Conservation (phyloP, 2,888 invertebrate genomes). For the Eristalis tenax region DNA sequence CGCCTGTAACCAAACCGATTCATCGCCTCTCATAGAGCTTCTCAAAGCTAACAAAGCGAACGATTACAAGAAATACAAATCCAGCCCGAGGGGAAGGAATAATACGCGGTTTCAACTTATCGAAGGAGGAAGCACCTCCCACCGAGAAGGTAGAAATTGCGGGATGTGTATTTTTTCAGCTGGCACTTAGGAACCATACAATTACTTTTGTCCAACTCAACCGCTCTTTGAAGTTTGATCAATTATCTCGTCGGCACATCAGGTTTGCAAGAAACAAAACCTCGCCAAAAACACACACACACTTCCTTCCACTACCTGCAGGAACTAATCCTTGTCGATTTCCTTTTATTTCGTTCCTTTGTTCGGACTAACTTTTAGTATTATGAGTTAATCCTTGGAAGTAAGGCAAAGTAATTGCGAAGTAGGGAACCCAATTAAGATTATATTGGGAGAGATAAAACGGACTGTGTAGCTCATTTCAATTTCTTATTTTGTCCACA, state of each 20-base stretch:
- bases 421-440: slow-evolving; percentile 24
- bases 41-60: not conserved
- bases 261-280: not conserved
- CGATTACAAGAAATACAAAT: not conserved
- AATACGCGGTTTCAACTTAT: not conserved
- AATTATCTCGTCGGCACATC: not conserved
- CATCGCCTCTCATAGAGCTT: not conserved
- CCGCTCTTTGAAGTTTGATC: not conserved
- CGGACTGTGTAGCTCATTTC: slow-evolving; percentile 11
- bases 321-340: not conserved
- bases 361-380: not conserved
- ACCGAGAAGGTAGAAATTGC: not conserved
- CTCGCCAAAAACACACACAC: not conserved
- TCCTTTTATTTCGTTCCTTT: not conserved
- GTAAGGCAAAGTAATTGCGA: slow-evolving; percentile 8
- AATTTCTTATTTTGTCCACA: slow-evolving; percentile 1
- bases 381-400: slow-evolving; percentile 13
- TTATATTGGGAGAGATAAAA: slow-evolving; percentile 21
- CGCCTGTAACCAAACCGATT: not conserved
- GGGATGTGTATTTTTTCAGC: not conserved
- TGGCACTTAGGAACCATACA: not conserved
- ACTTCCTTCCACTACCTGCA: not conserved
- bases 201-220: not conserved
- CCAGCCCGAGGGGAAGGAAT: not conserved
- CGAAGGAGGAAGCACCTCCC: not conserved